Evolutionary conservation across 2,113 vertebrate species (phyloP).

Genomic region (Lipotes vexillifer): DNA sequence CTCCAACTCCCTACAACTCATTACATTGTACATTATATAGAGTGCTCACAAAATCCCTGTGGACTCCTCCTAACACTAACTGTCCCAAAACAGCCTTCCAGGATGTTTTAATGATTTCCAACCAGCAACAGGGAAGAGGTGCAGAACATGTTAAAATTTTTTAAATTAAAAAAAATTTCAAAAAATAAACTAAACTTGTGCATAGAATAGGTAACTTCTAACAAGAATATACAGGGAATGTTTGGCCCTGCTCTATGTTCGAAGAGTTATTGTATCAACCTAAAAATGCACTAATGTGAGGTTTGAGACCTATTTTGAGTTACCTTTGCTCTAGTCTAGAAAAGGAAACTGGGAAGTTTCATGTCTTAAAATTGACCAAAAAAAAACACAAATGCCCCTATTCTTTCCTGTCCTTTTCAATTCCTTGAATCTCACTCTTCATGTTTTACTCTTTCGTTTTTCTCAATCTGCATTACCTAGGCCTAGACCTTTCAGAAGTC

Average conservation of each 20-base stretch:
- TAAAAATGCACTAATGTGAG: background rate
- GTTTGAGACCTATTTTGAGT: background rate
- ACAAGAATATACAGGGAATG: background rate
- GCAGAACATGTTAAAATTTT: background rate
- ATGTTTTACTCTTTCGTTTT: constrained; percentile 3
- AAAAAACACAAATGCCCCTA: background rate
- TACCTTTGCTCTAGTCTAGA: background rate
- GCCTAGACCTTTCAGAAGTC: background rate
- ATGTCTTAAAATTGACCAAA: background rate
- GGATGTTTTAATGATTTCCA: background rate
- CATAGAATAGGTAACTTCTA: background rate
- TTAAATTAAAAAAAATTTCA: background rate
- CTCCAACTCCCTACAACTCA: background rate
- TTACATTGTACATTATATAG: background rate
- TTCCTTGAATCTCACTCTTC: background rate
- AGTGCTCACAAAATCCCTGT: background rate
- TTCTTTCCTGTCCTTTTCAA: background rate
- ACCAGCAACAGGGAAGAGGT: background rate
- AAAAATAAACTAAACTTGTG: background rate
- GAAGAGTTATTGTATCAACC: background rate
- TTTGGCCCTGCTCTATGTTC: background rate
- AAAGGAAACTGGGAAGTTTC: background rate
- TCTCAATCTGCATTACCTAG: background rate
- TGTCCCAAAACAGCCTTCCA: background rate
- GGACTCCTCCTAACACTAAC: background rate